These are phyloP conservation scores for Cyclargus thomasi DNA, from an alignment of 1,140 invertebrate genomes.

Conservation along the genomic window DNA sequence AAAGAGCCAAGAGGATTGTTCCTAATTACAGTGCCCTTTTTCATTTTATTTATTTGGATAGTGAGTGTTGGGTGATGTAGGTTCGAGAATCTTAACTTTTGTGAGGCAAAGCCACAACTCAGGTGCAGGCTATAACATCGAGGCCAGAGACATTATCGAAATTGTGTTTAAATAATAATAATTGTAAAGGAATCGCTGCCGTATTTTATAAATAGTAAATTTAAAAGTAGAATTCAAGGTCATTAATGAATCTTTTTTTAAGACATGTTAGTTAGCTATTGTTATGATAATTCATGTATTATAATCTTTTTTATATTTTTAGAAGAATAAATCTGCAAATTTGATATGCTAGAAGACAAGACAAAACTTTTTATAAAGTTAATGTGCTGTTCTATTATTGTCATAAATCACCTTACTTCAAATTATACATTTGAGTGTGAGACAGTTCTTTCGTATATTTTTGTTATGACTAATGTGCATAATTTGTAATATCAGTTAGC, in stretches of 20 bases:
- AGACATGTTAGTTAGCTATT: conserved; percentile 70
- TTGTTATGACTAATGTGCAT: too few species aligned
- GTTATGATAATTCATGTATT: conserved; percentile 68
- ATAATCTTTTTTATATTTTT: conserved; percentile 60
- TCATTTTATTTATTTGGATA: conserved; percentile 67
- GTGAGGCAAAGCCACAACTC: conserved; percentile 37
- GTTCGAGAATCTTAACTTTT: conserved; percentile 40
- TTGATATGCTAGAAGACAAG: conserved; percentile 31
- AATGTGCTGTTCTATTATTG: neutral
- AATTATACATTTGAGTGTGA: too few species aligned
- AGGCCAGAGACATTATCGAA: conserved; percentile 71
- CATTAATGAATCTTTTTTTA: conserved; percentile 69
- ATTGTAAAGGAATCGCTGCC: conserved; percentile 71
- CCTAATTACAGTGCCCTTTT: conserved; percentile 78
- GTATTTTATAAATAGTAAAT: conserved; percentile 71
- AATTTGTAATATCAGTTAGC: too few species aligned
- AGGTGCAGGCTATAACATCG: conserved; percentile 49
- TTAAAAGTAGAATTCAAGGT: conserved; percentile 62
- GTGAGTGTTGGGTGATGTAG: conserved; percentile 67
- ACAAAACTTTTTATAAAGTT: neutral
- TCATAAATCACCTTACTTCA: too few species aligned
- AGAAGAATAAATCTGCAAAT: conserved; percentile 60
- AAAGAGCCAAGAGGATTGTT: conserved; percentile 98
- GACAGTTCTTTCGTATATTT: too few species aligned
- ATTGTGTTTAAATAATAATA: conserved; percentile 71